Conservation (phyloP, 2,113 vertebrate species). For the Nycticebus coucang region DNA sequence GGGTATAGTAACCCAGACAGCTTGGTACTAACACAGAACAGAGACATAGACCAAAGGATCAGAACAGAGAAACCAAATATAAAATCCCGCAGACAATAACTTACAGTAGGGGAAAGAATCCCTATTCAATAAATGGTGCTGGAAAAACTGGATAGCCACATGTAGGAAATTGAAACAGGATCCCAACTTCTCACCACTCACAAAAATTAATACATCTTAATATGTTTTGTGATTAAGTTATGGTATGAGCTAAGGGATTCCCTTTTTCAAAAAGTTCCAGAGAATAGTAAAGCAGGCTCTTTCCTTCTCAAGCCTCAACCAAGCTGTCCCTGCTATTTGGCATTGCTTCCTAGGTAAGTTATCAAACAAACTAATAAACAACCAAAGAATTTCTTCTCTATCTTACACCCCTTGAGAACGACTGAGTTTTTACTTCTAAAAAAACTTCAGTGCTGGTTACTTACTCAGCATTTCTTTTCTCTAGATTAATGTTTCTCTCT, state of each 20-base stretch:
- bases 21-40: too few species aligned
- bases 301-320: not conserved
- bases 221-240: not conserved
- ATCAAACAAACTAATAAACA: not conserved
- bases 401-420: not conserved
- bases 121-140: too few species aligned
- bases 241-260: not conserved
- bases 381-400: not conserved
- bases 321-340: not conserved
- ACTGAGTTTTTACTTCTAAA: not conserved
- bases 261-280: not conserved
- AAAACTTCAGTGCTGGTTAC: not conserved
- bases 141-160: too few species aligned
- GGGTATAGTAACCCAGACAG: too few species aligned
- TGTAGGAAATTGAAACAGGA: too few species aligned
- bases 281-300: not conserved
- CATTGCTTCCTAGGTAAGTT: not conserved
- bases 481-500: not conserved
- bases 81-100: too few species aligned
- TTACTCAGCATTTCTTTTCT: not conserved
- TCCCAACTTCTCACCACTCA: too few species aligned
- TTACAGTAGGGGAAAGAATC: too few species aligned
- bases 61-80: too few species aligned
- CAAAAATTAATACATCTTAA: too few species aligned
- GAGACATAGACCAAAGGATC: too few species aligned